Percentiles rank a stretch among this genome's conserved stretches.
Conservation (phyloP, 2,797 vertebrate genomes). For the Fratercula arctica region DNA sequence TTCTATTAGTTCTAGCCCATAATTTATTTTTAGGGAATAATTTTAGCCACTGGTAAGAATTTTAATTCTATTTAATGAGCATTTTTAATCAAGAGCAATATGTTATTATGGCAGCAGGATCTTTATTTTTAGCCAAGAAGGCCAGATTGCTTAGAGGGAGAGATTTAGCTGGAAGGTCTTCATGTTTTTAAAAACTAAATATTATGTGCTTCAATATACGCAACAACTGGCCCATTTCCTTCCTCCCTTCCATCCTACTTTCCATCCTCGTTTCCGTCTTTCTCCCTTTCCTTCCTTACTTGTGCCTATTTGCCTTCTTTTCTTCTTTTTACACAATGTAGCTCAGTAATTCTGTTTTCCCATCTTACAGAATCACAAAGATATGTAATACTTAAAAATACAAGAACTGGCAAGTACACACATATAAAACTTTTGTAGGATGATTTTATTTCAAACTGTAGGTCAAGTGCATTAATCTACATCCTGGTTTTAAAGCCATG, state of each 20-base stretch:
- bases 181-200: slow-evolving; percentile 29
- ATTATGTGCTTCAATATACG: not conserved
- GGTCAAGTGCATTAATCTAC: not conserved
- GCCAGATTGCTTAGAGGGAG: slow-evolving; percentile 51
- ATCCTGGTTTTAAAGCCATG: not conserved
- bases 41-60: slow-evolving; percentile 40
- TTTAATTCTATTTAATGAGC: slow-evolving; percentile 49
- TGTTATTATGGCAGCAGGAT: slow-evolving; percentile 53
- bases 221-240: not conserved
- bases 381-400: not conserved
- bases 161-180: slow-evolving; percentile 10
- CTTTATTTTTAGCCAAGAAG: slow-evolving; percentile 61
- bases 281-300: not conserved
- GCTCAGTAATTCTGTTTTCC: not conserved
- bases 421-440: not conserved
- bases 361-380: not conserved
- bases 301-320: not conserved
- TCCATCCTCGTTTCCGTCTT: not conserved
- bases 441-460: not conserved
- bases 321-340: not conserved
- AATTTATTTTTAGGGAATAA: slow-evolving; percentile 35
- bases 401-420: not conserved
- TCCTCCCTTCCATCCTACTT: not conserved
- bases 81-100: slow-evolving; percentile 61
- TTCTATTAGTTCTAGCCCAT: not conserved